Evolutionary conservation across 2,797 vertebrate species (phyloP).

Genomic region (Okamejei kenojei): DNA sequence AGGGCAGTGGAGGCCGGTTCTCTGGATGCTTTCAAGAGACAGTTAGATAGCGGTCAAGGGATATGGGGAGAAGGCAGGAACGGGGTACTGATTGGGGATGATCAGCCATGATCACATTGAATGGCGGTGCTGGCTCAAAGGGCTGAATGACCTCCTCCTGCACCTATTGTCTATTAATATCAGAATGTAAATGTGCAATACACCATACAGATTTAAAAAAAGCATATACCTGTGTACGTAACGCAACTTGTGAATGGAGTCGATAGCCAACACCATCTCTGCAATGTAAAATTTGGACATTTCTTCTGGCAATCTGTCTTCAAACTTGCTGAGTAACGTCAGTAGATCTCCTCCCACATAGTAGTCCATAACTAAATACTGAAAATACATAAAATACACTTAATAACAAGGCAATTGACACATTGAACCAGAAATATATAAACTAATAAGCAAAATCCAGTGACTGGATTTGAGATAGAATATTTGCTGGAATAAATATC

Average conservation of each 20-base stretch:
- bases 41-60: no score
- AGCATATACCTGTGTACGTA: conserved; percentile 86
- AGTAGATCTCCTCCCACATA: conserved; percentile 92
- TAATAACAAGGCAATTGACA: background rate
- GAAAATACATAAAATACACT: conserved; percentile 36
- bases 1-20: no score
- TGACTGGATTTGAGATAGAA: background rate
- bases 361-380: conserved; percentile 97
- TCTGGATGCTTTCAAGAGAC: no score
- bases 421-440: background rate
- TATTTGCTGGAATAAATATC: background rate
- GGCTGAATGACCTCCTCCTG: no score
- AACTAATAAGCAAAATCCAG: background rate
- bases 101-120: no score
- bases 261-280: conserved; percentile 92
- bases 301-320: conserved; percentile 90
- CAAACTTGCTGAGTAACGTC: conserved; percentile 95
- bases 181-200: background rate
- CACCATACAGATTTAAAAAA: background rate
- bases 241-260: conserved; percentile 89
- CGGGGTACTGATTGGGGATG: no score
- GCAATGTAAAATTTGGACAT: conserved; percentile 93
- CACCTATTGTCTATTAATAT: background rate
- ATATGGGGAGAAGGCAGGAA: no score
- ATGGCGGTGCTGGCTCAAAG: no score